These are phyloP conservation scores for Autographa gamma DNA, from an alignment of 2,888 invertebrate genomes.

Conservation along the genomic window DNA sequence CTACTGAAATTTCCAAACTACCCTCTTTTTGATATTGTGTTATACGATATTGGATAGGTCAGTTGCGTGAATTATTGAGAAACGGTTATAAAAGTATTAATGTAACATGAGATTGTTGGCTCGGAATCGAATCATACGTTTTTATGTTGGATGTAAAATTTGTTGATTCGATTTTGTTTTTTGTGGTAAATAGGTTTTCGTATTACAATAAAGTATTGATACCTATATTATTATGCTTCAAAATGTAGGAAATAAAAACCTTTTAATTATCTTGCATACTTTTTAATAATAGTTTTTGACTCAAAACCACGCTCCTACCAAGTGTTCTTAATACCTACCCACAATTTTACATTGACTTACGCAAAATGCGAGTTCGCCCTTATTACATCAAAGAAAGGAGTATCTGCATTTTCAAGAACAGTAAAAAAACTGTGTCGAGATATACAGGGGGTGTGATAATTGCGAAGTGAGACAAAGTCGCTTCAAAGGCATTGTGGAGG, in stretches of 20 bases:
- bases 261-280: constrained; percentile 41
- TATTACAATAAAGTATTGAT: too few relatives aligned
- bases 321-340: constrained; percentile 68
- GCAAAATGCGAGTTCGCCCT: constrained; percentile 23
- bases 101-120: constrained; percentile 34
- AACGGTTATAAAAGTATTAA: constrained; percentile 38
- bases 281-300: constrained; percentile 47
- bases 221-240: too few relatives aligned
- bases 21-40: constrained; percentile 64
- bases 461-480: constrained; percentile 86
- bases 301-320: constrained; percentile 54
- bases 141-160: constrained; percentile 3
- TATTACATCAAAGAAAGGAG: constrained; percentile 47
- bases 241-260: neutral
- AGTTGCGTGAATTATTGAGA: constrained; percentile 63
- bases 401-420: constrained; percentile 27
- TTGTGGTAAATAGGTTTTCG: neutral
- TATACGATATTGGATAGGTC: constrained; percentile 62
- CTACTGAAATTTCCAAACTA: constrained; percentile 72
- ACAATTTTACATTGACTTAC: constrained; percentile 24
- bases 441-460: constrained; percentile 86
- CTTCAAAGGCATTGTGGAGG: constrained; percentile 84
- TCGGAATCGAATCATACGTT: constrained; percentile 1
- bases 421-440: constrained; percentile 67
- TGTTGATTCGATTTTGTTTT: neutral